Conservation (phyloP, 2,888 invertebrate genomes). For the Spodoptera picta region DNA sequence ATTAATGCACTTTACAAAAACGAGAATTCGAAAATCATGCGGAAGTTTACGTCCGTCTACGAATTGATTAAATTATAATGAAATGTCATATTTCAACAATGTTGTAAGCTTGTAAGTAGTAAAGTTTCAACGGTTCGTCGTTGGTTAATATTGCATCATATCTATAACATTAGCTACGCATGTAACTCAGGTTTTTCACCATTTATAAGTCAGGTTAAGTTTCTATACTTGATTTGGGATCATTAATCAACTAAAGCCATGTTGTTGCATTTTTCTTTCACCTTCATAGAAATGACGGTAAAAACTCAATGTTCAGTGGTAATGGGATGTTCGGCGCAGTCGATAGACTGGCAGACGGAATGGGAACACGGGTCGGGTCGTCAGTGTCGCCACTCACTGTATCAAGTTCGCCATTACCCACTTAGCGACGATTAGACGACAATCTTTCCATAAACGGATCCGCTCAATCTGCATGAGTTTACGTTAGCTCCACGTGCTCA, state of each 20-base stretch:
- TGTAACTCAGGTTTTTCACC: slow-evolving; percentile 3
- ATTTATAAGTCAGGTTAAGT: slow-evolving; percentile 11
- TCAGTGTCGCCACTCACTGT: slow-evolving; percentile 61
- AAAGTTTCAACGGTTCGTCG: slow-evolving; percentile 9
- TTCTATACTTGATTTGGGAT: slow-evolving; percentile 15
- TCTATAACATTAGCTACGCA: neutral
- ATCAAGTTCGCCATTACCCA: slow-evolving; percentile 83
- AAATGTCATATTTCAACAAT: neutral
- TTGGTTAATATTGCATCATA: neutral
- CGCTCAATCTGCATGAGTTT: slow-evolving; percentile 73
- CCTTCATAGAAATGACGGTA: slow-evolving; percentile 14
- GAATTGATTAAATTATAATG: neutral
- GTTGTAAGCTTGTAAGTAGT: neutral
- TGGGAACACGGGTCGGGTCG: slow-evolving; percentile 66
- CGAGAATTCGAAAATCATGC: too few relatives aligned
- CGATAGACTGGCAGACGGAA: slow-evolving; percentile 46
- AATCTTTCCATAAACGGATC: slow-evolving; percentile 81
- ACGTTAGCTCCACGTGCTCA: slow-evolving; percentile 65
- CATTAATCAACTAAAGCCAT: slow-evolving; percentile 24
- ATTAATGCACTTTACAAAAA: too few relatives aligned
- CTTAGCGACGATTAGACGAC: slow-evolving; percentile 79
- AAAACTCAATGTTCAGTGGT: slow-evolving; percentile 26
- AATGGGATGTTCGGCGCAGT: slow-evolving; percentile 41
- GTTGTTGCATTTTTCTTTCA: slow-evolving; percentile 23
- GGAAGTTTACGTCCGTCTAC: neutral